Base-by-base conservation (phyloP, 2,888 invertebrate species). In the Xanthorhoe spadicearia region DNA sequence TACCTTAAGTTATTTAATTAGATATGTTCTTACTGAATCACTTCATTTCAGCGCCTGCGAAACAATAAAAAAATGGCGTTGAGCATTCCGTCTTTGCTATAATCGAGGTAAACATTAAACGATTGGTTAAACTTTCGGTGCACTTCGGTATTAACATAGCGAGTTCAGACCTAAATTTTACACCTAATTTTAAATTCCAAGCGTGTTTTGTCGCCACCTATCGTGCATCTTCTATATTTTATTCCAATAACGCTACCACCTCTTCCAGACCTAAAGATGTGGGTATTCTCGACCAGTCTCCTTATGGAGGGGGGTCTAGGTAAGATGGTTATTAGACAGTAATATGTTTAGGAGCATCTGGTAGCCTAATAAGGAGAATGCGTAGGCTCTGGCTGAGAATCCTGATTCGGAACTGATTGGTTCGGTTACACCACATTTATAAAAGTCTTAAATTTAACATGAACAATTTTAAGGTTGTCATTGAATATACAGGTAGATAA, bases 161-260 rank as follows among this genome's bases (percentile, higher is more conserved):
- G 19, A 62, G 55, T 49, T 9, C 43, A 56, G 66, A 86, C 85
- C 86, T 88, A 81, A 80, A 85, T 82, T 84, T 85, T 80, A 82
- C 84, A 81, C 85, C 83, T 83, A 87, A 89, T 89, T 90, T 90
- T 83, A 88, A 89, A 90, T 89, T 90, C 89, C 83, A 75, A 86
- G 80, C 82, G 77, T 78, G 88, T 85, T 88, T 89, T 89, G 87
- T 84, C 84, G 84, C 87, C 86, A 86, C 86, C 86, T 87, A 87
- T 88, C 84, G 83, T 83, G 84, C 82, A 88, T 88, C 86, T 84
- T 79, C 79, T 80, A 78, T 86, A 88, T 85, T 86, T 83, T 87
- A 88, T 87, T 81, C 83, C 77, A 74, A 68, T 76, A 74, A 76
- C 66, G 60, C 70, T 17, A 76, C 86, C 83, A 84, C 43, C 68